Conservation (phyloP, 2,113 vertebrate species). For the Leptocoma aspasia region DNA sequence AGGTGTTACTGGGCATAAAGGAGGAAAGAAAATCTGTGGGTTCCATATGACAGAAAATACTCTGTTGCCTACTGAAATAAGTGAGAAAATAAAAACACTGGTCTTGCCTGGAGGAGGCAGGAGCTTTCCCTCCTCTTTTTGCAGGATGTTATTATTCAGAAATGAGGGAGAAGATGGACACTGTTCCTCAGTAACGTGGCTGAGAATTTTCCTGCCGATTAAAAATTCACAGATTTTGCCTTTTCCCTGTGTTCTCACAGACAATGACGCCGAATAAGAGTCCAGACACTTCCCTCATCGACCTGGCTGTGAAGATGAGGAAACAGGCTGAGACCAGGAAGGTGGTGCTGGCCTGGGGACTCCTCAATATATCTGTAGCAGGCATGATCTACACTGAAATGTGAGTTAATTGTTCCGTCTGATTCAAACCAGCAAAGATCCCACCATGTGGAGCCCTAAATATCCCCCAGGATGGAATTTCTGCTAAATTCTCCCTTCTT, state of each 20-base stretch:
- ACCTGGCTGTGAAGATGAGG: constrained; percentile 87
- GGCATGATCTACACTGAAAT: constrained; percentile 97
- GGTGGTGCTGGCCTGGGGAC: constrained; percentile 88
- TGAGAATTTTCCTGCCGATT: not conserved
- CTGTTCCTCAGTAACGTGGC: not conserved
- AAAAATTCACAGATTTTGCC: not conserved
- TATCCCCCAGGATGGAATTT: not conserved
- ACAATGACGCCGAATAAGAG: constrained; percentile 71
- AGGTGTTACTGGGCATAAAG: accelerated
- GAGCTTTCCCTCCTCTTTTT: not conserved
- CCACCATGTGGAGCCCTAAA: not conserved
- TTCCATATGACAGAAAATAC: not conserved
- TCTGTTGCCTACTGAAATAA: not conserved
- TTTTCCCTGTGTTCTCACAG: not conserved
- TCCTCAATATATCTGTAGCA: constrained; percentile 89
- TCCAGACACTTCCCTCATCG: constrained; percentile 77
- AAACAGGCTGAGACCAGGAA: constrained; percentile 87
- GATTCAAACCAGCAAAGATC: not conserved
- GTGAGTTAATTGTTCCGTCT: constrained; percentile 61
- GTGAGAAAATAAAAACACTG: accelerated
- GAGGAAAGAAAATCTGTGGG: not conserved
- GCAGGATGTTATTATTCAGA: not conserved
- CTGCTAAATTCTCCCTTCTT: not conserved
- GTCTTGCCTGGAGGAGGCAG: not conserved
- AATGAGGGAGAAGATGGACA: accelerated